Conservation (phyloP, 2,888 invertebrate species). For the Patella caerulea region DNA sequence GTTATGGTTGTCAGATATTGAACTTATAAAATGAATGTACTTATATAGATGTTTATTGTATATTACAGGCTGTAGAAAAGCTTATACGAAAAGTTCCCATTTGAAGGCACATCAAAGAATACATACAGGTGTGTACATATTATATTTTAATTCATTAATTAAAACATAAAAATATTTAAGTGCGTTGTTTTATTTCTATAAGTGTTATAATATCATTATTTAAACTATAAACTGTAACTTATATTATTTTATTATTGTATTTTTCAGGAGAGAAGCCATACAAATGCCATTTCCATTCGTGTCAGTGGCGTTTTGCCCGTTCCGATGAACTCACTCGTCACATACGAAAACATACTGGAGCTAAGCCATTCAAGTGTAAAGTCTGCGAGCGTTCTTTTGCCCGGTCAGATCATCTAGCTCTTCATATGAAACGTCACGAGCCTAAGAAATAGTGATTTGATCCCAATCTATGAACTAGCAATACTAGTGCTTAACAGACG, state of each 20-base stretch:
- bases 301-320: conserved; percentile 77
- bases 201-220: background rate
- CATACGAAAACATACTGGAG: conserved; percentile 77
- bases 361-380: conserved; percentile 76
- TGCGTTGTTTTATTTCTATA: conserved; percentile 8
- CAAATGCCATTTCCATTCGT: conserved; percentile 75
- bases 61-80: conserved; percentile 92
- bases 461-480: no score
- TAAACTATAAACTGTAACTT: conserved; percentile 3
- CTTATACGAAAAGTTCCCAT: conserved; percentile 98
- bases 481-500: no score
- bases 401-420: conserved; percentile 76
- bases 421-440: conserved; percentile 79
- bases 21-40: no score
- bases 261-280: conserved; percentile 75
- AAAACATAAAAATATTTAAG: background rate
- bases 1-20: no score
- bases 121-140: conserved; percentile 86
- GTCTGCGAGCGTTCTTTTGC: conserved; percentile 76
- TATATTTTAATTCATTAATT: no score
- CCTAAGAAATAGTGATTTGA: conserved; percentile 78
- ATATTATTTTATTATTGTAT: conserved; percentile 15
- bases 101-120: conserved; percentile 97
- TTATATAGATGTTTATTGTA: conserved; percentile 42
- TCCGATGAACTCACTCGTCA: conserved; percentile 76